Base-by-base conservation (phyloP, 2,797 vertebrate species). In the Lycodopsis pacificus region DNA sequence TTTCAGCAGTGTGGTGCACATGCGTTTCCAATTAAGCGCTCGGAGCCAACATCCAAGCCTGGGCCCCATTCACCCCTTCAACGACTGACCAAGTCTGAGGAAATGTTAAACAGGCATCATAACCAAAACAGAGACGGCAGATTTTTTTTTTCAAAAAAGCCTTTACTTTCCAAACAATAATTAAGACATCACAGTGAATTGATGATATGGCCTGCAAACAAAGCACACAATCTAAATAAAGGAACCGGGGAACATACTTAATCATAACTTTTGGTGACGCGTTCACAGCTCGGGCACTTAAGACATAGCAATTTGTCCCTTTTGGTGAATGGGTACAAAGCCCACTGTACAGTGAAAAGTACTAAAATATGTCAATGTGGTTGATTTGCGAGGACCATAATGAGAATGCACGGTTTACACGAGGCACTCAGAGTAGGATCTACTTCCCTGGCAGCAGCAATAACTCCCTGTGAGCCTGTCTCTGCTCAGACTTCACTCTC, bases 11-110 rank as follows among this genome's bases (percentile, higher is more conserved):
- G 84, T 87, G 71, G 83, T 13, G 54, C 93, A 95, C 95, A 95
- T 95, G 91, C 91, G 91, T 93, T 95, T 95, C 86, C 93, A 95
- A 95, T 95, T 95, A 95, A 80, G 88, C 82, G 81, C 82, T 72
- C 88, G 42, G 86, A 89, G 87, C 91, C 89, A 84, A 82, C 79
- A 89, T 82, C 77, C 89, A 62, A 89, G 80, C 73, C 81, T 85
- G 92, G 93, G 93, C 93, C 94, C 92, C 92, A 86, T 88, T 91
- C 86, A 89, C 87, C 91, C 86, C 71, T 83, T 86, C 89, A 77
- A 88, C 84, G 73, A 92, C 49, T 91, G 91, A 93, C 92, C 90
- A 88, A 90, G 90, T 91, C 92, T 78, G 83, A 93, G 92, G 91
- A 94, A 94, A 95, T 91, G 93, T 93, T 92, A 91, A 93, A 93